These are phyloP conservation scores for Drosophila sucinea DNA, from an alignment of 1,140 invertebrate genomes.

Conservation along the genomic window DNA sequence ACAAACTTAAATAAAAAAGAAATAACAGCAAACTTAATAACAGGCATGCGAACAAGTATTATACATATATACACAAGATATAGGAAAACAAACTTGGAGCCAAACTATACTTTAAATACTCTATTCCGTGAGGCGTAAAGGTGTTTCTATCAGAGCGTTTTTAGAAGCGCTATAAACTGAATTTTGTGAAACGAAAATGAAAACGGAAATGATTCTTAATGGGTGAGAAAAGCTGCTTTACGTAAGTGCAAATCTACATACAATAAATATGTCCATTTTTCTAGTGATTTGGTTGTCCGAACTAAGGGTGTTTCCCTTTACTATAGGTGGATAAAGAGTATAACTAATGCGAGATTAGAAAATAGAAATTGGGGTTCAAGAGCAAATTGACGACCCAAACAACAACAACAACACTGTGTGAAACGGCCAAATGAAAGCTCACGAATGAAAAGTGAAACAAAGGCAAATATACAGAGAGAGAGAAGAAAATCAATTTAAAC, in stretches of 20 bases:
- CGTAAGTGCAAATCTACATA: too few species aligned
- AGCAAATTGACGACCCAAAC: conserved; percentile 21
- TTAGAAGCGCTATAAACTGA: too few species aligned
- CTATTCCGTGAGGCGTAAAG: background rate
- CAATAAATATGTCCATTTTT: too few species aligned
- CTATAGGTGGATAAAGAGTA: background rate
- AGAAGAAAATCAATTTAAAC: conserved; percentile 71
- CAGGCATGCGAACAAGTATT: conserved; percentile 33
- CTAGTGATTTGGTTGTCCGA: too few species aligned
- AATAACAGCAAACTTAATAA: conserved; percentile 24
- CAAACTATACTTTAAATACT: conserved; percentile 18
- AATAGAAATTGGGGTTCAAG: conserved; percentile 41
- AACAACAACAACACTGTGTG: conserved; percentile 9
- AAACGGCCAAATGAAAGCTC: conserved; percentile 17
- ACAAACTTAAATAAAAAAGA: background rate
- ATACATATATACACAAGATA: background rate
- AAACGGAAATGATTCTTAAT: too few species aligned
- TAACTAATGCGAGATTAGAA: conserved; percentile 32
- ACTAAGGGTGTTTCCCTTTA: background rate
- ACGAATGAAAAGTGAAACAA: conserved; percentile 43
- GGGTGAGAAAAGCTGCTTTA: too few species aligned
- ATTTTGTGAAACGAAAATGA: too few species aligned
- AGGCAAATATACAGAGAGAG: conserved; percentile 17
- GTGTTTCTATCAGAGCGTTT: too few species aligned
- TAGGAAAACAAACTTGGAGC: background rate